Percentiles rank a stretch among this genome's conserved stretches.
Evolutionary conservation across 2,888 invertebrate genomes (phyloP).

Genomic region (Drosophila lutescens): DNA sequence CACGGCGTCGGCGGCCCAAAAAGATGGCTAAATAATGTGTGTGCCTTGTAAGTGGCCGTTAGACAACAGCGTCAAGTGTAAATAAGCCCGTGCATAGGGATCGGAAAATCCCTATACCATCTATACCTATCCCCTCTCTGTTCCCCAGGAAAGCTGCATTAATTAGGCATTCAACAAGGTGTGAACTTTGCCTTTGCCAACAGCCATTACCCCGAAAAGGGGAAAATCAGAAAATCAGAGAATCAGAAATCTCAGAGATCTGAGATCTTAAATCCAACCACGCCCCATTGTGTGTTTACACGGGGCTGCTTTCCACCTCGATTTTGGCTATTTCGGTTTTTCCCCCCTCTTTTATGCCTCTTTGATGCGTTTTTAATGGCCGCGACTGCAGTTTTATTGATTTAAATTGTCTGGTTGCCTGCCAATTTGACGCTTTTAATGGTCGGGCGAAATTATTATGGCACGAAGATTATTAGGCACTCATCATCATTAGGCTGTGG

Average conservation of each 20-base stretch:
- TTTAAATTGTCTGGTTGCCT: conserved; percentile 71
- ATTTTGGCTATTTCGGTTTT: conserved; percentile 10
- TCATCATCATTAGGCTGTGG: conserved; percentile 69
- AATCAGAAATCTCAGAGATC: background rate
- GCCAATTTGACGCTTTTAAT: conserved; percentile 76
- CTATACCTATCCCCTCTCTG: background rate
- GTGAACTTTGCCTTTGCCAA: conserved; percentile 59
- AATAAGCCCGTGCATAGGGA: conserved; percentile 49
- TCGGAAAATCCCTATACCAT: conserved; percentile 6
- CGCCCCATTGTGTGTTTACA: conserved; percentile 59
- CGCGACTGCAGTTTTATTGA: conserved; percentile 69
- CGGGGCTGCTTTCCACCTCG: conserved; percentile 15
- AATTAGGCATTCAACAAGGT: conserved; percentile 77
- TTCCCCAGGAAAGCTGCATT: conserved; percentile 65
- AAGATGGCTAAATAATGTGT: conserved; percentile 81
- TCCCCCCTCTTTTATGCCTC: conserved; percentile 6
- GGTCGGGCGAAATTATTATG: conserved; percentile 50
- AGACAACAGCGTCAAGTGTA: conserved; percentile 66
- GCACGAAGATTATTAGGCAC: conserved; percentile 58
- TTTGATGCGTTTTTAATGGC: conserved; percentile 77
- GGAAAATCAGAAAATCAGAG: conserved; percentile 22
- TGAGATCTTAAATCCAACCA: conserved; percentile 31
- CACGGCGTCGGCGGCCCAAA: conserved; percentile 63
- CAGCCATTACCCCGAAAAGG: conserved; percentile 36
- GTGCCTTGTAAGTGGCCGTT: conserved; percentile 74